phyloP scores from a whole-genome alignment of 2,797 vertebrate species.

The Oryzias sinensis region DNA sequence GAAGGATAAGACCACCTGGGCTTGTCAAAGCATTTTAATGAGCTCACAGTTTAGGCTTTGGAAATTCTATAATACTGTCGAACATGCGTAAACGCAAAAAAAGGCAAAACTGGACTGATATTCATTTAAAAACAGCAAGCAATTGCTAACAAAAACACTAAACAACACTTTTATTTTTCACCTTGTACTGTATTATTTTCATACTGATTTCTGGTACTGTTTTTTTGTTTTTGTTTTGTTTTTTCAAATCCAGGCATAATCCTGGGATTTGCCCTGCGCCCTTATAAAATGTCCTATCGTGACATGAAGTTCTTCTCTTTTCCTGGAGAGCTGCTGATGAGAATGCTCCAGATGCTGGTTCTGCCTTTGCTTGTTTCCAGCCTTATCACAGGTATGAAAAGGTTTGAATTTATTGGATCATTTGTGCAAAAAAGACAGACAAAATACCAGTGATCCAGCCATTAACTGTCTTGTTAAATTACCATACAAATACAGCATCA shows the following conservation, averaged over 20 bases:
- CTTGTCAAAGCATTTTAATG: constrained; percentile 1
- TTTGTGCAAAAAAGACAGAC: too few relatives aligned
- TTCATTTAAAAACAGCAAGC: too few relatives aligned
- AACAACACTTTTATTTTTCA: too few relatives aligned
- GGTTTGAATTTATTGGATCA: background rate
- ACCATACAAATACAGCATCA: too few relatives aligned
- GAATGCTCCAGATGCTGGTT: constrained; percentile 98
- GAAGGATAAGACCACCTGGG: constrained; percentile 38
- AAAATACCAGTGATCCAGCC: too few relatives aligned
- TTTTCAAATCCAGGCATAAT: constrained; percentile 79
- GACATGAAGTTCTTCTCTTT: constrained; percentile 96
- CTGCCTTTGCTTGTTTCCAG: constrained; percentile 95
- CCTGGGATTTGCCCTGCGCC: constrained; percentile 88
- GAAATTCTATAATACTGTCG: background rate
- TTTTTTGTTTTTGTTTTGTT: constrained; percentile 8
- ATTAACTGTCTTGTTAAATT: too few relatives aligned
- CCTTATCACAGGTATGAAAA: constrained; percentile 90
- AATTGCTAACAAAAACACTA: too few relatives aligned
- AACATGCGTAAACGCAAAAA: background rate
- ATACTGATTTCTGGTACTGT: background rate
- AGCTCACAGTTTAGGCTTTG: background rate
- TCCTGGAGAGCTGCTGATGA: constrained; percentile 95
- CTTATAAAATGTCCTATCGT: constrained; percentile 87
- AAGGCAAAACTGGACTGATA: too few relatives aligned
- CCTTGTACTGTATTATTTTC: background rate